Base-by-base conservation (phyloP, 2,797 vertebrate species). In the Artibeus jamaicensis region DNA sequence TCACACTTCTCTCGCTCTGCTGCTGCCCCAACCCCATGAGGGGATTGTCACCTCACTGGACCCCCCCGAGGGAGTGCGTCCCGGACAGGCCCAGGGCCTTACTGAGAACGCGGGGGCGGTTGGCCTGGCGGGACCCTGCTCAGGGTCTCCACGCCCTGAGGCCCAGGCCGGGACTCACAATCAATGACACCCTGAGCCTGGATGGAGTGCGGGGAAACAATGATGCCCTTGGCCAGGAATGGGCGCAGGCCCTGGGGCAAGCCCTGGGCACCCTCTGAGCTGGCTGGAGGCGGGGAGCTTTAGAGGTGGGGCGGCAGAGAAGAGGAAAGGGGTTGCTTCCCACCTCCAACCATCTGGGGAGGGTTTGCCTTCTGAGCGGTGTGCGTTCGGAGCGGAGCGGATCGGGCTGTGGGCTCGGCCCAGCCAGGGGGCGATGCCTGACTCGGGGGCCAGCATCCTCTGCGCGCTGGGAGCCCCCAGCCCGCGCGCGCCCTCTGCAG, bases 91-190 rank as follows among this genome's bases (percentile, higher is more conserved):
- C 62, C 32, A 12, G 70, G 16, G 26, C 21, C 42, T 26, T 24
- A n/a, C 37, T 8, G 7, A 21, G 83, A 24, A 22, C 9, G 21
- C 65, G 22, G 5, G 10, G 67, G 48, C 24, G 18, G 39, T 6
- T 4, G 78, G 53, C 44, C 2, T 9, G 29, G n/a, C 8, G 1
- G 29, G 22, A n/a, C 44, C n/a, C 19, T 44, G 65, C 4, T 2
- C 21, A 2, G 5, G 24, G 53, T 48, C 37, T 32, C 48, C 79
- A 1, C 0, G 6, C 21, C 29, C 11, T 14, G 16, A 32, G 8
- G 26, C 32, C 29, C 32, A 5, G 2, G 24, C 14, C 3, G 9
- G 14, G 34, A 37, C 34, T 21, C n/a, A 37, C 18, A 2, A 21
- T 48, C 5, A 3, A 32, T 2, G 44, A 14, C 1, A 22, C 44